Conservation (phyloP, 30 jellyfish, hydroid and myxozoan genomes). For the Clytia hemisphaerica region DNA sequence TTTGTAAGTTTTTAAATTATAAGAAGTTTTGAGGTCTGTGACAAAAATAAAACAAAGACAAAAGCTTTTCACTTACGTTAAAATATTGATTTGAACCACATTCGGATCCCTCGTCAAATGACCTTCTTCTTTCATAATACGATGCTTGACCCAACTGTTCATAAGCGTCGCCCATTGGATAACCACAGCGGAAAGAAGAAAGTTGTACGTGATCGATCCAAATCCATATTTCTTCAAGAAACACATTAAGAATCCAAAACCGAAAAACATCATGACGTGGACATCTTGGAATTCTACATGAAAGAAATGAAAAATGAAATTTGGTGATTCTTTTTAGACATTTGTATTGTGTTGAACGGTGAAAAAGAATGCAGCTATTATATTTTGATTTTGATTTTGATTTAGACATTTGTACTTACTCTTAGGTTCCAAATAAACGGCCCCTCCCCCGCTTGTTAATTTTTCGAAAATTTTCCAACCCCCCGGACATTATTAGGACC, state of each 20-base stretch:
- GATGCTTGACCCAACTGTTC: constrained; percentile 67
- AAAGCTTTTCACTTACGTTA: no score
- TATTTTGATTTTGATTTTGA: no score
- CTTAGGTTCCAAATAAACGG: no score
- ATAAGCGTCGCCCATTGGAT: constrained; percentile 92
- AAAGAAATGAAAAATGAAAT: background rate
- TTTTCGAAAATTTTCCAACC: no score
- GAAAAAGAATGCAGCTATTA: background rate
- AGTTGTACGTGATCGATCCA: constrained; percentile 74
- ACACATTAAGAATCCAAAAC: constrained; percentile 91
- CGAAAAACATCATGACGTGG: constrained; percentile 92
- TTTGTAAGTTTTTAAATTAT: no score
- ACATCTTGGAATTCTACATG: constrained; percentile 86
- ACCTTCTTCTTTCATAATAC: background rate
- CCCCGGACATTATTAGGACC: no score
- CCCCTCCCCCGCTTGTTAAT: no score
- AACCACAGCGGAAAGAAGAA: constrained; percentile 64
- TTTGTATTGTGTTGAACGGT: background rate
- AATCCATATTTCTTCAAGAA: constrained; percentile 72
- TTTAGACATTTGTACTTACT: no score
- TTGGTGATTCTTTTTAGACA: background rate
- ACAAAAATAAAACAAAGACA: no score
- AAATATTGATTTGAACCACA: no score
- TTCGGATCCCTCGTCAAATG: background rate
- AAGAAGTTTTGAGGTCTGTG: no score